Base-by-base conservation (phyloP, 2,113 vertebrate genomes). In the Condylura cristata region DNA sequence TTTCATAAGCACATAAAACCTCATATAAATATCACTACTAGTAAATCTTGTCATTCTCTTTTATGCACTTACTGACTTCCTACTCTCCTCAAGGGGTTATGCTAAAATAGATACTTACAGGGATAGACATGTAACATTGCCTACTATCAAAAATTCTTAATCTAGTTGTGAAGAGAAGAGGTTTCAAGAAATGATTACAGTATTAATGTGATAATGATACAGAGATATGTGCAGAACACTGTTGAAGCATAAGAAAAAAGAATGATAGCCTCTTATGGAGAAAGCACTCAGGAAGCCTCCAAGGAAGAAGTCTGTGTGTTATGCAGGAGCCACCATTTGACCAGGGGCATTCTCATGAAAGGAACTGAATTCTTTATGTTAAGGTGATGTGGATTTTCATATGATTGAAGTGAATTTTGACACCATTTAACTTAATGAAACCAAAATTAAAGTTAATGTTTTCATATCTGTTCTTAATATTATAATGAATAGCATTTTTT, bases 401-500 rank as follows among this genome's bases (percentile, higher is more conserved):
- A 78, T 80, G 81, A 28, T 32, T 72, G 56, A 95, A 74, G 26
- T 91, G 63, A 85, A 58, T 82, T 92, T 86, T 90, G 72, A 60
- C 3, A 89, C 8, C 53, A 39, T 86, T 95, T 12, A 91, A 9
- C 28, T 95, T 91, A 66, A 56, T 76, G 51, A 86, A 90, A 48
- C 60, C 80, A 71, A 93, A 94, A 75, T 68, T 37, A 94, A 93
- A 87, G 87, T 41, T 46, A 28, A 60, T 65, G 79, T 81, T 94
- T 92, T 88, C 16, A 39, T 74, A 44, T 44, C 4, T 90, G 12
- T 24, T 58, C 24, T 82, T 94, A 41, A 89, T 12, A 37, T 60
- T 28, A 30, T 61, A 63, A 9, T 93, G 76, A 76, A 37, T 28
- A 92, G 14, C 48, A 48, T 17, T 53, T 84, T 85, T 89, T 89